Evolutionary conservation across 2,113 vertebrate genomes (phyloP).

Genomic region (Illadopsis cleaveri): DNA sequence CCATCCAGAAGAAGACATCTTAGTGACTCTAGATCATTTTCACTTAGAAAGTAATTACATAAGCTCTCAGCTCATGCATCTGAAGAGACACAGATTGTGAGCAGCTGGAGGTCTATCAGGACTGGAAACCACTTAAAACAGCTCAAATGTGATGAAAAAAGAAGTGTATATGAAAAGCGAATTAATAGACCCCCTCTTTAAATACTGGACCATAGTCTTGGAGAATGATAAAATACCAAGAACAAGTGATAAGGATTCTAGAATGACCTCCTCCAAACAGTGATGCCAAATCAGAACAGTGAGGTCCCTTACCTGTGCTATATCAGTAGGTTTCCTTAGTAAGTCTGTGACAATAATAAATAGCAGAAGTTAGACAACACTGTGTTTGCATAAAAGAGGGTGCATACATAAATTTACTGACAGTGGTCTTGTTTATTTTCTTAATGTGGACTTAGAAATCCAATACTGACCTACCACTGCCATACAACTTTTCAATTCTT

Average conservation of each 20-base stretch:
- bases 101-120: background rate
- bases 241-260: background rate
- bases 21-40: background rate
- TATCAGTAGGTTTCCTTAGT: background rate
- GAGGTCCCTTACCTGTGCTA: background rate
- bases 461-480: background rate
- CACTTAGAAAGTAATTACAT: background rate
- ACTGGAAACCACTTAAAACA: background rate
- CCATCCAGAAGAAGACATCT: background rate
- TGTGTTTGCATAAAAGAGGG: background rate
- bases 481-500: background rate
- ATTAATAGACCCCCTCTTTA: background rate
- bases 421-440: background rate
- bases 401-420: background rate
- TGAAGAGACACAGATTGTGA: background rate
- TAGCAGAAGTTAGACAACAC: background rate
- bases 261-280: background rate
- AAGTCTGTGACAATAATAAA: background rate
- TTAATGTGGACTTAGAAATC: background rate
- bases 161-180: accelerated
- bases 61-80: background rate
- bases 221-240: background rate
- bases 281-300: background rate
- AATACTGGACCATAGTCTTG: background rate
- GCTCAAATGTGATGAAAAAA: background rate